These are phyloP conservation scores for Drosophila mimica DNA, from an alignment of 2,888 invertebrate species.

Conservation along the genomic window DNA sequence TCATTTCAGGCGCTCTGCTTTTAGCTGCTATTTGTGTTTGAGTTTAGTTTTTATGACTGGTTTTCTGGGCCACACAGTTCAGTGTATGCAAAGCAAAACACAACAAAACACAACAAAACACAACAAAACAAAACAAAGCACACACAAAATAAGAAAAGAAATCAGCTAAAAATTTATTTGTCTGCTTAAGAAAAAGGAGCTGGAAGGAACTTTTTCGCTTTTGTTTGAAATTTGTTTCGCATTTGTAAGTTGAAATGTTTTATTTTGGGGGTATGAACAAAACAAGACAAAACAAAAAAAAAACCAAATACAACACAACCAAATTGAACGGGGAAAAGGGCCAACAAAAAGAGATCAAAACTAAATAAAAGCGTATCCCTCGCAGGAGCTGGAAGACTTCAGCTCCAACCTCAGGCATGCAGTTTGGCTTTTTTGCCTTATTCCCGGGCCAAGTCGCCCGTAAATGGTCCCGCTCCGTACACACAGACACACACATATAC, in stretches of 20 bases:
- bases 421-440: conserved; percentile 55
- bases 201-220: conserved; percentile 68
- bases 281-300: conserved; percentile 57
- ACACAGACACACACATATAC: neutral
- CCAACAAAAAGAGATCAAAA: conserved; percentile 45
- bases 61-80: neutral
- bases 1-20: conserved; percentile 60
- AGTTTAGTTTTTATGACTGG: conserved; percentile 69
- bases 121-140: conserved; percentile 32
- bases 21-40: conserved; percentile 70
- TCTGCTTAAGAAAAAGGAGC: conserved; percentile 31
- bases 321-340: neutral
- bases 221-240: conserved; percentile 81
- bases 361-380: conserved; percentile 68
- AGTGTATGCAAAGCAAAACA: conserved; percentile 65
- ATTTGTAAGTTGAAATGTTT: conserved; percentile 80
- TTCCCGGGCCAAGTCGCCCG: conserved; percentile 13
- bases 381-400: conserved; percentile 33
- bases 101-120: conserved; percentile 46
- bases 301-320: conserved; percentile 26
- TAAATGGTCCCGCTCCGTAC: conserved; percentile 18
- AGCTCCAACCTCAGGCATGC: conserved; percentile 62
- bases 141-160: conserved; percentile 47
- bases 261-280: conserved; percentile 40
- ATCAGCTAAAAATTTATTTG: conserved; percentile 78